Conservation (phyloP, 2,888 invertebrate species). For the Myopa tessellatipennis region DNA sequence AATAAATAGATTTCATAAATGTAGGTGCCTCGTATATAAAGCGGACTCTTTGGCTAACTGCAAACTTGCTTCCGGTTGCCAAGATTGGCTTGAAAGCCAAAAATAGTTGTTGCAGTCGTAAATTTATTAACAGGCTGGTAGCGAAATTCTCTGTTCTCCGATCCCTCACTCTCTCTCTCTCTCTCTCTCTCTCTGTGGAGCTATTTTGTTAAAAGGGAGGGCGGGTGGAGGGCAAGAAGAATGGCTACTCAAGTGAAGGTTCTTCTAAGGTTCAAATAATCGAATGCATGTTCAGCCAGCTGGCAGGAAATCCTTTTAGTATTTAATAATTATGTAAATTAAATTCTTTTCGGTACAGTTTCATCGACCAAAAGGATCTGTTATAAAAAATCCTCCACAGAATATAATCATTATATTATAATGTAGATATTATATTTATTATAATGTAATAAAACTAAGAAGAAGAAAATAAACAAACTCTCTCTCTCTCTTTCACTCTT, state of each 20-base stretch:
- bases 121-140: constrained; percentile 12
- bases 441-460: background rate
- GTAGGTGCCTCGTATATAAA: background rate
- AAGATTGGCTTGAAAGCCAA: constrained; percentile 7
- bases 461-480: background rate
- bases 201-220: too few species aligned
- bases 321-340: too few species aligned
- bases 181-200: too few species aligned
- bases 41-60: background rate
- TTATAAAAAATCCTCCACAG: background rate
- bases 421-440: too few species aligned
- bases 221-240: too few species aligned
- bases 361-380: background rate
- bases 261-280: too few species aligned
- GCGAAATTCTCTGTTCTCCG: constrained; percentile 6
- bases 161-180: too few species aligned
- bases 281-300: too few species aligned
- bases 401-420: background rate
- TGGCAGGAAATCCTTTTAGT: too few species aligned
- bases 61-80: background rate
- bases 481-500: too few species aligned
- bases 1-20: constrained; percentile 21
- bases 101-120: background rate
- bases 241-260: too few species aligned
- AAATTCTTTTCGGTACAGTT: too few species aligned